These are phyloP conservation scores for Platysteira castanea DNA, from an alignment of 2,113 vertebrate species.

Conservation along the genomic window DNA sequence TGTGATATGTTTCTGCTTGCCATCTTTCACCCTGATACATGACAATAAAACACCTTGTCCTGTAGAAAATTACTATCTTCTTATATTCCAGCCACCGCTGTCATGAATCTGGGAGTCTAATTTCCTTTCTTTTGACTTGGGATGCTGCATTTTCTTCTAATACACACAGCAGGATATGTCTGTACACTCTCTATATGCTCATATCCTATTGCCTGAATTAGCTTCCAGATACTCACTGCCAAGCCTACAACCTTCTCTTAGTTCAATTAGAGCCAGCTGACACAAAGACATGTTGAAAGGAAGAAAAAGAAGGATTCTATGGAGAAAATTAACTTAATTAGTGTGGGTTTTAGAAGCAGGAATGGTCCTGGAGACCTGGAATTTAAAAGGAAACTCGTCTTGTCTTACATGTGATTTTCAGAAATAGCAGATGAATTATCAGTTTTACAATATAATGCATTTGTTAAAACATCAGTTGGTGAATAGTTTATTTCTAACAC, in stretches of 20 bases:
- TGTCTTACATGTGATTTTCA: background rate
- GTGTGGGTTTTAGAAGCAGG: background rate
- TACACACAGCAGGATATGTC: background rate
- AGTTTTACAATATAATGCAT: background rate
- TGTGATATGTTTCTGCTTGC: background rate
- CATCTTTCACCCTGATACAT: background rate
- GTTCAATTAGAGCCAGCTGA: background rate
- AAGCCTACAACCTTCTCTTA: background rate
- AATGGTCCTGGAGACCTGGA: background rate
- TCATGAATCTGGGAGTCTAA: background rate
- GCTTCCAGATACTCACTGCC: background rate
- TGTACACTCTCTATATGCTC: background rate
- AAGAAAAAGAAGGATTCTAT: background rate
- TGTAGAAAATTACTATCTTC: background rate
- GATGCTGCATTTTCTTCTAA: background rate
- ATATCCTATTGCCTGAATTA: background rate
- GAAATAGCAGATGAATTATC: background rate
- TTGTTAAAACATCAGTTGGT: background rate
- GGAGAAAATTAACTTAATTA: background rate
- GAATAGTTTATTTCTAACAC: background rate
- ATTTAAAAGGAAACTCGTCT: background rate
- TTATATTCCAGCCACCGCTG: background rate
- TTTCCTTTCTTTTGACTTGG: background rate
- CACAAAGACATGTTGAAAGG: background rate
- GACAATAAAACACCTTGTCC: background rate